A percentile compares a stretch with the other conserved stretches of the same genome.
These are phyloP conservation scores for Rhamnusium bicolor DNA, from an alignment of 2,888 invertebrate genomes.

Conservation along the genomic window DNA sequence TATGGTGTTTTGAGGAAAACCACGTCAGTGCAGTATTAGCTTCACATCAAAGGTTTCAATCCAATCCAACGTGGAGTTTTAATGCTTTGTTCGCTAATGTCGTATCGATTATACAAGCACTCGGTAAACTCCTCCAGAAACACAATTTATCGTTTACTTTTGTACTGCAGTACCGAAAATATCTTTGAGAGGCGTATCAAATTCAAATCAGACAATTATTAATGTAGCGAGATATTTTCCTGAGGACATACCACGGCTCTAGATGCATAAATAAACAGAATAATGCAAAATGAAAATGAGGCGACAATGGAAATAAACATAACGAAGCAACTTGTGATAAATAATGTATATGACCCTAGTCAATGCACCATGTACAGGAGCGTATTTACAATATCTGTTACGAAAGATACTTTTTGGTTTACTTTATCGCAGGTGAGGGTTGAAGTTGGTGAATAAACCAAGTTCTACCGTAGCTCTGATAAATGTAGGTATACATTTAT, in stretches of 20 bases:
- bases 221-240: constrained; percentile 8
- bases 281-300: constrained; percentile 51
- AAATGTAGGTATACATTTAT: too few species aligned
- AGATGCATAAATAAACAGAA: constrained; percentile 45
- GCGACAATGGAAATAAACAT: constrained; percentile 46
- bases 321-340: constrained; percentile 42
- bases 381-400: neutral
- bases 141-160: neutral
- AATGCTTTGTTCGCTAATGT: too few species aligned
- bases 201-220: constrained; percentile 25
- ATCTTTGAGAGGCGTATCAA: constrained; percentile 2
- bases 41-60: too few species aligned
- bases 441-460: too few species aligned
- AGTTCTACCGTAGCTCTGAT: too few species aligned
- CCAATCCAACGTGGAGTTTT: too few species aligned
- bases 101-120: too few species aligned
- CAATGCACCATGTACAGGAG: neutral
- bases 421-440: too few species aligned
- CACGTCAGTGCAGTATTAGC: too few species aligned
- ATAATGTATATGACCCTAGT: constrained; percentile 39
- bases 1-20: too few species aligned
- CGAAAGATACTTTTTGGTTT: too few species aligned
- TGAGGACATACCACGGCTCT: neutral
- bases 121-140: too few species aligned
- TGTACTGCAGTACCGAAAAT: neutral